Conservation (phyloP, 2,113 vertebrate species). For the Bufo bufo region DNA sequence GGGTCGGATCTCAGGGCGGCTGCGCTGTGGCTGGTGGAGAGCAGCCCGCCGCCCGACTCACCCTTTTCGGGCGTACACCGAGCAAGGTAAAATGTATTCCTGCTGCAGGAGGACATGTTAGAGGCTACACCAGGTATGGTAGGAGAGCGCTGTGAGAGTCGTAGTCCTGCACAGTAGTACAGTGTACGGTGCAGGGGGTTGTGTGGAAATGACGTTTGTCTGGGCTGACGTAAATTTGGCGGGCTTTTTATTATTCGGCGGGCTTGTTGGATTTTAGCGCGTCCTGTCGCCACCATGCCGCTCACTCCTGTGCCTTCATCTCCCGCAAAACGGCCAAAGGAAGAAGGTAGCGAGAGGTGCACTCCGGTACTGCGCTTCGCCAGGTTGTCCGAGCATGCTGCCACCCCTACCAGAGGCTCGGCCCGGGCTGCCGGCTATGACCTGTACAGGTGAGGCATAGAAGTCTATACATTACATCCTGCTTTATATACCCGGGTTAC, state of each 20-base stretch:
- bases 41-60: background rate
- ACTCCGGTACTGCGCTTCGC: constrained; percentile 73
- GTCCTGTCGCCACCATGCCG: constrained; percentile 73
- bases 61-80: rapidly evolving
- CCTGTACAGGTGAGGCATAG: constrained; percentile 85
- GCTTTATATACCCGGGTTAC: no score
- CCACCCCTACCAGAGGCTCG: constrained; percentile 82
- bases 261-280: background rate
- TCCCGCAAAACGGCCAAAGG: constrained; percentile 74
- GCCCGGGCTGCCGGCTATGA: constrained; percentile 88
- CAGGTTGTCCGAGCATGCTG: constrained; percentile 85
- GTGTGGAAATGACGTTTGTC: background rate
- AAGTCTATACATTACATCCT: no score
- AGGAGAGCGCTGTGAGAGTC: background rate
- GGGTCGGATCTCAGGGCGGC: background rate
- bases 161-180: background rate
- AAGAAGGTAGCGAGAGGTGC: background rate
- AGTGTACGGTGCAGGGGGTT: no score
- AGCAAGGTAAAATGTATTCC: background rate
- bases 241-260: background rate
- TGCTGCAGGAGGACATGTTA: background rate
- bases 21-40: background rate
- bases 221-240: background rate
- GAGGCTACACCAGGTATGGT: background rate
- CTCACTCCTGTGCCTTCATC: constrained; percentile 64